Conservation (phyloP, 2,797 vertebrate genomes). For the Nyctalus aviator region DNA sequence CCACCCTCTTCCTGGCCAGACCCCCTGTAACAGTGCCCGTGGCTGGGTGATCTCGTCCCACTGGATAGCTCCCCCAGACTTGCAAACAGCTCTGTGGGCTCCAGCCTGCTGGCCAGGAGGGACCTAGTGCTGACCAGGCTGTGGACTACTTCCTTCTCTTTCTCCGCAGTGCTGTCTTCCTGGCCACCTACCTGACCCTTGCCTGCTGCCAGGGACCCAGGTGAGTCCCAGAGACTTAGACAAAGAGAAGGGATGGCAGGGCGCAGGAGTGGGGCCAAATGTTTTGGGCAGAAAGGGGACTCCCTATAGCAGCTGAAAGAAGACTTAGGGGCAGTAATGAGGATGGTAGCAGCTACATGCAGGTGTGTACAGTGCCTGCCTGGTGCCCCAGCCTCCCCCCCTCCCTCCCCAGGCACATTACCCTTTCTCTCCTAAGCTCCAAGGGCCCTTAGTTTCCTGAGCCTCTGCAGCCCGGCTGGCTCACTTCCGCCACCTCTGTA, state of each 20-base stretch:
- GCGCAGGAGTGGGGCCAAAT: not conserved
- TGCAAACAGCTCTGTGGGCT: not conserved
- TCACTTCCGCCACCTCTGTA: not conserved
- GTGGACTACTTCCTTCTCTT: not conserved
- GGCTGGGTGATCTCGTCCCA: not conserved
- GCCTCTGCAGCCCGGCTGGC: not conserved
- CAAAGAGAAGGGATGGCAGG: not conserved
- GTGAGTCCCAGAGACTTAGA: constrained; percentile 86
- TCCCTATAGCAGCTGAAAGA: not conserved
- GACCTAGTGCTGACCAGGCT: not conserved
- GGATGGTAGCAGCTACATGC: not conserved
- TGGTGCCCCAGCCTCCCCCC: not conserved
- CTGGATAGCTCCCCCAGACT: not conserved
- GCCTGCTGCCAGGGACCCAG: constrained; percentile 94
- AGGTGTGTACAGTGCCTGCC: not conserved
- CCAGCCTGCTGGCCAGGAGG: accelerated
- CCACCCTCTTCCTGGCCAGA: not conserved
- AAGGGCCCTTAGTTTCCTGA: not conserved
- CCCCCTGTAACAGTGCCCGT: not conserved
- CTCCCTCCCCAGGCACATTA: accelerated
- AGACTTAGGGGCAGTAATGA: not conserved
- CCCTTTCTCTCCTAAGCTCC: not conserved
- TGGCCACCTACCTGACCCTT: constrained; percentile 93
- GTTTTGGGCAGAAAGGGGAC: not conserved
- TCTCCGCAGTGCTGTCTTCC: constrained; percentile 91